A percentile compares a stretch with the other conserved stretches of the same genome.
Evolutionary conservation across 2,888 invertebrate species (phyloP).

Genomic region (Philereme transversata): DNA sequence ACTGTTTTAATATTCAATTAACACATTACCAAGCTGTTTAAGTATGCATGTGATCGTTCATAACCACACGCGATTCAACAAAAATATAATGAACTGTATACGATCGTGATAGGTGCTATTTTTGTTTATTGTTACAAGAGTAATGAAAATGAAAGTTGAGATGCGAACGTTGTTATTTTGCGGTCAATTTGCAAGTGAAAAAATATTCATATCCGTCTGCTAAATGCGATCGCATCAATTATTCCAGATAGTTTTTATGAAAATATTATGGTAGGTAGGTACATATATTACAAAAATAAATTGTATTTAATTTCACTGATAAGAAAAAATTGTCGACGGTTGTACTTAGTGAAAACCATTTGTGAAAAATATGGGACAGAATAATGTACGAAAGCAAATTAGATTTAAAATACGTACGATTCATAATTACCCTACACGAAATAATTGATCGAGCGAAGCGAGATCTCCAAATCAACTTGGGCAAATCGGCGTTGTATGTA

Average conservation of each 20-base stretch:
- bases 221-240: constrained; percentile 24
- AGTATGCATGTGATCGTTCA: constrained; percentile 46
- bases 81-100: constrained; percentile 16
- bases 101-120: constrained; percentile 7
- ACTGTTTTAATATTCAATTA: constrained; percentile 58
- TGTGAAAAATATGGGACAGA: no score
- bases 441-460: no score
- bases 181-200: constrained; percentile 60
- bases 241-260: not conserved
- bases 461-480: no score
- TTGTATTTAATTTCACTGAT: no score
- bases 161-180: constrained; percentile 57
- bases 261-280: no score
- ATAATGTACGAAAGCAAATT: no score
- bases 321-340: no score
- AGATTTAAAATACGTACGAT: no score
- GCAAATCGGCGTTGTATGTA: no score
- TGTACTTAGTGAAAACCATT: no score
- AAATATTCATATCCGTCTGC: constrained; percentile 47
- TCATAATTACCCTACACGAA: no score
- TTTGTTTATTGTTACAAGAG: constrained; percentile 25
- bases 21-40: constrained; percentile 45
- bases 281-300: no score
- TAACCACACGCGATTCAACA: constrained; percentile 30
- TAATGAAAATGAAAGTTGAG: constrained; percentile 66